phyloP scores from a whole-genome alignment of 1,140 invertebrate genomes.

The Zaprionus gabonicus region DNA sequence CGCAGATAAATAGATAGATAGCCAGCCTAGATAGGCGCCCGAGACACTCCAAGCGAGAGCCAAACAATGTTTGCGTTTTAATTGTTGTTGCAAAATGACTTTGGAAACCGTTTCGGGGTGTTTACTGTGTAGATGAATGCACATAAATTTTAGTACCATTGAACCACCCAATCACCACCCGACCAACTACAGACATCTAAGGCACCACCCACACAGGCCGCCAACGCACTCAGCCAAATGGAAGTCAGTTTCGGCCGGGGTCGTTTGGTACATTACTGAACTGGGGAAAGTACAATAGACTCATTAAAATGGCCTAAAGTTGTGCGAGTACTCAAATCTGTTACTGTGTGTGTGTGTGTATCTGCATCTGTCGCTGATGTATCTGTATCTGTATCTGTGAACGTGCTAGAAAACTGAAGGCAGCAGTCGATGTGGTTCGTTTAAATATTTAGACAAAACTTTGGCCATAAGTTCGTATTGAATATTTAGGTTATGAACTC shows the following conservation, averaged over 20 bases:
- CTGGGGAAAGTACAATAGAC: constrained; percentile 38
- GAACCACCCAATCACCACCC: constrained; percentile 23
- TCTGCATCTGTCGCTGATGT: not conserved
- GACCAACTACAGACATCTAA: constrained; percentile 21
- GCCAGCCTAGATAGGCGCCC: not conserved
- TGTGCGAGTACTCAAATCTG: constrained; percentile 11
- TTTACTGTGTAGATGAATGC: constrained; percentile 65
- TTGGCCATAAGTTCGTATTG: constrained; percentile 58
- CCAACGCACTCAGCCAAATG: constrained; percentile 34
- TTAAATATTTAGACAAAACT: constrained; percentile 75
- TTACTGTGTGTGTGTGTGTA: constrained; percentile 6
- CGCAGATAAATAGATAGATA: constrained; percentile 15
- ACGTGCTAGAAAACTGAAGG: constrained; percentile 4
- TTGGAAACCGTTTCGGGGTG: constrained; percentile 59
- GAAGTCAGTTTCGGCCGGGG: constrained; percentile 19
- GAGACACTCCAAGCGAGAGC: not conserved
- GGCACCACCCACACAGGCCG: constrained; percentile 37
- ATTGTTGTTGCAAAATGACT: constrained; percentile 68
- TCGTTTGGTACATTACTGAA: not conserved
- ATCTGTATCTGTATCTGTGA: constrained; percentile 2
- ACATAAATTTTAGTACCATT: constrained; percentile 61
- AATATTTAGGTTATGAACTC: constrained; percentile 54
- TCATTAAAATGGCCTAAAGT: constrained; percentile 44
- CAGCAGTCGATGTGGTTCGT: constrained; percentile 33
- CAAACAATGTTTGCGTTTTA: constrained; percentile 66